These are phyloP conservation scores for Plotosus lineatus DNA, from an alignment of 2,113 vertebrate species.

Conservation along the genomic window DNA sequence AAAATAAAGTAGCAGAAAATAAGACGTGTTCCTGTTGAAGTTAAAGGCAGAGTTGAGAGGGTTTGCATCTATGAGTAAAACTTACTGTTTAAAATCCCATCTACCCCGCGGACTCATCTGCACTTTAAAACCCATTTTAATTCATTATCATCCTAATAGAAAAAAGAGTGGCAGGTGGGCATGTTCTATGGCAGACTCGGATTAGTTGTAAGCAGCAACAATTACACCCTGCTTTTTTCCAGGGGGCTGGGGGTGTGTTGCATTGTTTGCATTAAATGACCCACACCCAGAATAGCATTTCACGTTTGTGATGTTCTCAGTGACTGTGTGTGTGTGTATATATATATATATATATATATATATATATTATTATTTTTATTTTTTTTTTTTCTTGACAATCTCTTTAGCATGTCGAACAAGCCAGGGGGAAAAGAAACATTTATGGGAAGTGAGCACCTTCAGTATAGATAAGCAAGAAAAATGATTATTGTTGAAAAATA, in stretches of 20 bases:
- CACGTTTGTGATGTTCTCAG: no score
- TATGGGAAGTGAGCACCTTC: neutral
- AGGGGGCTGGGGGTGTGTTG: no score
- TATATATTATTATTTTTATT: no score
- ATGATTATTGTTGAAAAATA: neutral
- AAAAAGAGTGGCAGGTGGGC: conserved; percentile 13
- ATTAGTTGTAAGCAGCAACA: conserved; percentile 3
- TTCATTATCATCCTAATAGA: neutral
- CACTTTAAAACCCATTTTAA: neutral
- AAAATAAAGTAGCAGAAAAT: neutral
- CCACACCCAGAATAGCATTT: no score
- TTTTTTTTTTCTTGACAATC: no score
- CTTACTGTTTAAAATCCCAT: neutral
- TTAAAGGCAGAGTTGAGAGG: neutral
- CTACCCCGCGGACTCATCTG: neutral
- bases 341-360: no score
- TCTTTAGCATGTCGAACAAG: neutral
- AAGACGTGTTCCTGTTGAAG: neutral
- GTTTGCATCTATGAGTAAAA: neutral
- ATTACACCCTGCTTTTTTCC: neutral
- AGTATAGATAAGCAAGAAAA: no score
- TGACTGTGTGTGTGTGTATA: no score
- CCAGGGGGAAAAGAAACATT: neutral
- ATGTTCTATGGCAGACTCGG: neutral
- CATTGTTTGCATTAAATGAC: neutral